phyloP scores from a whole-genome alignment of 2,888 invertebrate genomes.

The Pediacus dermestoides region DNA sequence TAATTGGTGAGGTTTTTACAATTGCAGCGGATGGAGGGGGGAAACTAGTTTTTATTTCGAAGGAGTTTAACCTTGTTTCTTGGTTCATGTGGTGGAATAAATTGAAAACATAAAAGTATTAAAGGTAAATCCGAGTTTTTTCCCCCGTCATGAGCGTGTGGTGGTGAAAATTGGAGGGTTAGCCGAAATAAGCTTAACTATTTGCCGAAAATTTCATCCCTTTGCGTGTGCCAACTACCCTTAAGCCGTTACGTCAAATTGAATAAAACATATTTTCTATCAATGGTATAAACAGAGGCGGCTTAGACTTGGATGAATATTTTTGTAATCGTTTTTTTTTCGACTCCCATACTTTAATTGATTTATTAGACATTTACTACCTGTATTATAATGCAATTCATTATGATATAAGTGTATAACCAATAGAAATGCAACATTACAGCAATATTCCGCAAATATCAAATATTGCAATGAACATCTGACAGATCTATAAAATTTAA shows the following conservation, averaged over 20 bases:
- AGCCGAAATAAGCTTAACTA: constrained; percentile 23
- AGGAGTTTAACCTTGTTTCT: background rate
- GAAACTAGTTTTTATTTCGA: background rate
- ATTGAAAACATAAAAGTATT: constrained; percentile 16
- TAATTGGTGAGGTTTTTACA: constrained; percentile 19
- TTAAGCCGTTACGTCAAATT: constrained; percentile 20
- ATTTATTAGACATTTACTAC: too few species aligned
- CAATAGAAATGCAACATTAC: too few species aligned
- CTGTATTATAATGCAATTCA: too few species aligned
- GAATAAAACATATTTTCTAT: constrained; percentile 26
- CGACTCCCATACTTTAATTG: too few species aligned
- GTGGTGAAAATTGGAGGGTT: constrained; percentile 22
- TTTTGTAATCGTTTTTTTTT: too few species aligned
- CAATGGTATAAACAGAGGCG: too few species aligned
- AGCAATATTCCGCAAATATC: too few species aligned
- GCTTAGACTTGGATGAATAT: too few species aligned
- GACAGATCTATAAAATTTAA: too few species aligned
- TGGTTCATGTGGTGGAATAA: constrained; percentile 3
- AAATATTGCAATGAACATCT: too few species aligned
- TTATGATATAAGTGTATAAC: too few species aligned
- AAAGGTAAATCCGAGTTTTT: constrained; percentile 11
- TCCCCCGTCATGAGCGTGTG: constrained; percentile 17
- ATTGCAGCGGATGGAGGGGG: constrained; percentile 2
- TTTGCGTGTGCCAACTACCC: constrained; percentile 5
- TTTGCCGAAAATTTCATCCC: constrained; percentile 14